Evolutionary conservation across 2,113 vertebrate genomes (phyloP).

Genomic region (Jaculus jaculus): DNA sequence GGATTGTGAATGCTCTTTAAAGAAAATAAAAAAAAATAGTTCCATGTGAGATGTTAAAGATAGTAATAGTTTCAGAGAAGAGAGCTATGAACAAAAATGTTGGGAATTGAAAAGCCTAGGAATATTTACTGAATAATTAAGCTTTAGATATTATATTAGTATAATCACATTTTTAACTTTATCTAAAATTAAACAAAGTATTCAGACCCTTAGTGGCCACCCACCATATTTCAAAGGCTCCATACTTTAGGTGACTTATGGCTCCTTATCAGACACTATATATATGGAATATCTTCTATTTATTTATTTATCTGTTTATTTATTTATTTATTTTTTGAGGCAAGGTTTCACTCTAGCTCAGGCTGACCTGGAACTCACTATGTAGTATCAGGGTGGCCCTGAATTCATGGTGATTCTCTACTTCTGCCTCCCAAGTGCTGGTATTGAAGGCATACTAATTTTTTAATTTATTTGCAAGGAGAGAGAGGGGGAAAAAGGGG

Average conservation of each 20-base stretch:
- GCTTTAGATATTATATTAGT: background rate
- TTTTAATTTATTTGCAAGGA: too few relatives aligned
- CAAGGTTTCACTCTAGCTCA: too few relatives aligned
- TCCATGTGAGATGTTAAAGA: background rate
- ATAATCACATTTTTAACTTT: background rate
- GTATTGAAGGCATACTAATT: too few relatives aligned
- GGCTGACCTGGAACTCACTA: too few relatives aligned
- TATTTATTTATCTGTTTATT: too few relatives aligned
- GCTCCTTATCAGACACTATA: background rate
- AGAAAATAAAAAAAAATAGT: background rate
- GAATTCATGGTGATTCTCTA: too few relatives aligned
- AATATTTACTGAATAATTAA: background rate
- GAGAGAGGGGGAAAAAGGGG: too few relatives aligned
- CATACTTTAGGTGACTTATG: background rate
- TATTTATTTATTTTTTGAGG: too few relatives aligned
- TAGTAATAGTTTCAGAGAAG: background rate
- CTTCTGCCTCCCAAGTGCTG: too few relatives aligned
- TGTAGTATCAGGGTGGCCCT: too few relatives aligned
- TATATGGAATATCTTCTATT: background rate
- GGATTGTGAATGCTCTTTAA: background rate
- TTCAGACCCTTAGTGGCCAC: background rate
- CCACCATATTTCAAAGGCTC: background rate
- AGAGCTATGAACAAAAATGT: background rate
- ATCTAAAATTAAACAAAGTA: background rate
- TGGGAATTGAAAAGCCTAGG: background rate